These are phyloP conservation scores for Capricornis sumatraensis DNA, from an alignment of 2,113 vertebrate genomes.

Conservation along the genomic window DNA sequence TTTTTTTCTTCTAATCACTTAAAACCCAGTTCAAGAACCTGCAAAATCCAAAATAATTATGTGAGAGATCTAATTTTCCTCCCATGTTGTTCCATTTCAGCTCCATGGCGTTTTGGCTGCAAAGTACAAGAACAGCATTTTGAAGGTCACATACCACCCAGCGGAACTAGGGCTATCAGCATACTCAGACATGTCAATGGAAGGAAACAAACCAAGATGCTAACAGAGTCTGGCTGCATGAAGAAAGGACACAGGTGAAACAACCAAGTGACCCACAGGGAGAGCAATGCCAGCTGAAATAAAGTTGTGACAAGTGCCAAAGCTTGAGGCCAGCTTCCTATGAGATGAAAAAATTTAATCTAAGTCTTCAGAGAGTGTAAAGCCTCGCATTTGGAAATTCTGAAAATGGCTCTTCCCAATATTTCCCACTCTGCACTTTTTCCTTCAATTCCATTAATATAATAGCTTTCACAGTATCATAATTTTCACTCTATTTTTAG, in stretches of 20 bases:
- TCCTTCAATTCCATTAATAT: background rate
- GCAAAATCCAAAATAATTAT: slow-evolving; percentile 43
- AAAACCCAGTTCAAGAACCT: slow-evolving; percentile 24
- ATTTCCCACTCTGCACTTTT: background rate
- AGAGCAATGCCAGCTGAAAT: fast-evolving
- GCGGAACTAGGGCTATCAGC: background rate
- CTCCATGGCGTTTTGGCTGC: background rate
- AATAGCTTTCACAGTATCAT: background rate
- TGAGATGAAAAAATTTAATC: background rate
- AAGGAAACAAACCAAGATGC: background rate
- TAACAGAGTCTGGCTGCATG: background rate
- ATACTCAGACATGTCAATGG: background rate
- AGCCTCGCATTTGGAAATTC: background rate
- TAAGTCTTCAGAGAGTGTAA: background rate
- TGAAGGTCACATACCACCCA: slow-evolving; percentile 18
- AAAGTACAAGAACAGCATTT: slow-evolving; percentile 24
- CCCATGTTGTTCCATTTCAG: background rate
- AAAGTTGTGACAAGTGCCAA: background rate
- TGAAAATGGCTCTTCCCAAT: background rate
- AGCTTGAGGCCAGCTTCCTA: background rate
- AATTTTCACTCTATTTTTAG: background rate
- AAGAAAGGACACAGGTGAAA: background rate
- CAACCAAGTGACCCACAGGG: background rate
- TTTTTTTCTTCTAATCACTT: slow-evolving; percentile 48
- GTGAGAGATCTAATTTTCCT: slow-evolving; percentile 33